Conservation (phyloP, 2,797 vertebrate species). For the Bradypus variegatus region DNA sequence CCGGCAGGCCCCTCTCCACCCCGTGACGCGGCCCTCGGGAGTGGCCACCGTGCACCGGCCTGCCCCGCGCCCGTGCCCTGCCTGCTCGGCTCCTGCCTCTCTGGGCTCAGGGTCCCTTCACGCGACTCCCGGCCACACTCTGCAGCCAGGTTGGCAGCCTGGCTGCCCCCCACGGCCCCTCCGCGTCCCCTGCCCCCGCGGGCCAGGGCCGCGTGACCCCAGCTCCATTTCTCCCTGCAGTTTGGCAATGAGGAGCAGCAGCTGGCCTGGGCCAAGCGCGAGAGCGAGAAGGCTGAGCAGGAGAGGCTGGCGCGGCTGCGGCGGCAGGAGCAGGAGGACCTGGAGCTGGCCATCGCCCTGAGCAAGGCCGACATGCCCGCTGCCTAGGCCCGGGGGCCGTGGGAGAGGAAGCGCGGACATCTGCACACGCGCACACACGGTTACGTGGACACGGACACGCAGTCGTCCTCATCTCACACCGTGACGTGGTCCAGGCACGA, state of each 20-base stretch:
- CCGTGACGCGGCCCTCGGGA: background rate
- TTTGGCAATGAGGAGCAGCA: constrained; percentile 99
- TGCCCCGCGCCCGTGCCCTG: too few species aligned
- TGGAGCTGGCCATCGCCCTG: constrained; percentile 96
- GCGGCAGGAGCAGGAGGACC: constrained; percentile 95
- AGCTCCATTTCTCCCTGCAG: constrained; percentile 71
- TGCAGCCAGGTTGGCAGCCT: too few species aligned
- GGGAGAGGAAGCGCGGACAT: too few species aligned
- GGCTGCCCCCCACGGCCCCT: background rate
- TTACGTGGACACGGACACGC: background rate
- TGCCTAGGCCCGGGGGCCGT: constrained; percentile 72
- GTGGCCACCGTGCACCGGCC: background rate
- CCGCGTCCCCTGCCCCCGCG: accelerated
- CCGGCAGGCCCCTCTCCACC: too few species aligned
- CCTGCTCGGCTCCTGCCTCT: too few species aligned
- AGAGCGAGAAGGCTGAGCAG: constrained; percentile 93
- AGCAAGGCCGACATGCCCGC: constrained; percentile 98
- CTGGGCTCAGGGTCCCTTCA: too few species aligned
- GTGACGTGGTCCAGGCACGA: constrained; percentile 45
- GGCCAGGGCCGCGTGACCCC: constrained; percentile 8
- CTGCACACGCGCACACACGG: background rate
- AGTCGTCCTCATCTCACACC: constrained; percentile 6
- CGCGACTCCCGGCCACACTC: too few species aligned
- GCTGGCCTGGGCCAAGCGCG: constrained; percentile 96
- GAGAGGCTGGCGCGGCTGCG: constrained; percentile 91